Evolutionary conservation across 2,888 invertebrate genomes (phyloP).

Genomic region (Brenthis daphne): DNA sequence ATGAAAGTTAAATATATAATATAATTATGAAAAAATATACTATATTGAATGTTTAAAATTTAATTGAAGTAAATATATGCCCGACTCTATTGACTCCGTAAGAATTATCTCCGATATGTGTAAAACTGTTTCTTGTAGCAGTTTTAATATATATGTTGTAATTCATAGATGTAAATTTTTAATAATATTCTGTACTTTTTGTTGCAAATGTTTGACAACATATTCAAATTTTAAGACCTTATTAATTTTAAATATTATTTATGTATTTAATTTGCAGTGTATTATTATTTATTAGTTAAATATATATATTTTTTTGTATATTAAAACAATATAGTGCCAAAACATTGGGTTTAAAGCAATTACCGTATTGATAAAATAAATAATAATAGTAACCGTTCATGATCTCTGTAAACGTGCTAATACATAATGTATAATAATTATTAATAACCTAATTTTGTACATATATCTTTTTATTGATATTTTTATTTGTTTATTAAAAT

Average conservation of each 20-base stretch:
- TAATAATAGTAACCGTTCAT: slow-evolving; percentile 1
- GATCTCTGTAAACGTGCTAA: slow-evolving; percentile 11
- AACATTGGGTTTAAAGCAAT: not conserved
- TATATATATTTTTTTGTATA: too few relatives aligned
- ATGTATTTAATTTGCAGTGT: not conserved
- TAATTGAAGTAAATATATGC: not conserved
- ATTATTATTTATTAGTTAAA: not conserved
- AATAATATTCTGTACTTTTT: too few relatives aligned
- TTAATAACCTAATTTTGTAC: slow-evolving; percentile 9
- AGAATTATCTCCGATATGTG: not conserved
- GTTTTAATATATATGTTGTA: too few relatives aligned
- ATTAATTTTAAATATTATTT: too few relatives aligned
- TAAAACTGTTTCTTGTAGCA: too few relatives aligned
- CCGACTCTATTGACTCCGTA: not conserved
- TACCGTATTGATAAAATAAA: slow-evolving; percentile 8
- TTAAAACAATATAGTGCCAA: slow-evolving; percentile 11
- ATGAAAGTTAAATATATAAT: not conserved
- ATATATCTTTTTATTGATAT: not conserved
- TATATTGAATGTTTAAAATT: slow-evolving; percentile 2
- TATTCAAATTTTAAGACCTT: too few relatives aligned
- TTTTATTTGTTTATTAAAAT: not conserved
- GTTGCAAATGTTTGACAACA: too few relatives aligned
- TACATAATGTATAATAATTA: not conserved
- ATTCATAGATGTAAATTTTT: too few relatives aligned
- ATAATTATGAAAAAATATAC: not conserved